A percentile compares a stretch with the other conserved stretches of the same genome.
Conservation (phyloP, 1,140 invertebrate species). For the Drosophila lacertosa region DNA sequence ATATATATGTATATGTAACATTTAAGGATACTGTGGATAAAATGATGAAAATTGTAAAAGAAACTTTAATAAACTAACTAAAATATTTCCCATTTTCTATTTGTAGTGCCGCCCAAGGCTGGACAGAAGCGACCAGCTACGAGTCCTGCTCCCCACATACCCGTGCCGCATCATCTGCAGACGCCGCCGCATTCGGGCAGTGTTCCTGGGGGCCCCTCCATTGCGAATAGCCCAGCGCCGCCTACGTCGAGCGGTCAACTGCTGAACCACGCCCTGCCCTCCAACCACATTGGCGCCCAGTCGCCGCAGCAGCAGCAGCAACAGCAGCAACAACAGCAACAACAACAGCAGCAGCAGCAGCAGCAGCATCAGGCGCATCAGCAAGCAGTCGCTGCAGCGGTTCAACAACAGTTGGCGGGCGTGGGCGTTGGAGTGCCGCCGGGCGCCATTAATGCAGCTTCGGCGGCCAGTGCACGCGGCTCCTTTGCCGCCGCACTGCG, state of each 20-base stretch:
- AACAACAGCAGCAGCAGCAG: slow-evolving; percentile 51
- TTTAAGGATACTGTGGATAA: no score
- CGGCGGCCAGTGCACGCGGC: slow-evolving; percentile 83
- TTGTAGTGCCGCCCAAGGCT: slow-evolving; percentile 80
- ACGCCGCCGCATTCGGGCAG: slow-evolving; percentile 65
- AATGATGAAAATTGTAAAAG: background rate
- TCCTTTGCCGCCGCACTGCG: slow-evolving; percentile 91
- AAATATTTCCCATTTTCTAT: slow-evolving; percentile 5
- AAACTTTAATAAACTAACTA: slow-evolving; percentile 4
- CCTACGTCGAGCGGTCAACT: slow-evolving; percentile 31
- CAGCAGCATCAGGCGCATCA: slow-evolving; percentile 78
- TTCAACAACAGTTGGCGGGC: slow-evolving; percentile 81
- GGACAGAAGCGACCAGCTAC: slow-evolving; percentile 82
- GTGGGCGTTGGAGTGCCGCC: slow-evolving; percentile 82
- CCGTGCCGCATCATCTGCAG: slow-evolving; percentile 80
- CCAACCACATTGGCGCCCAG: slow-evolving; percentile 74
- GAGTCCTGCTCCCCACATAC: slow-evolving; percentile 82
- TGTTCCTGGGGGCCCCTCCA: slow-evolving; percentile 36
- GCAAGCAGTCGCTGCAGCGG: slow-evolving; percentile 78
- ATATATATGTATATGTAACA: no score
- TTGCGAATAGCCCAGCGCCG: slow-evolving; percentile 53
- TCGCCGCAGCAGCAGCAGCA: slow-evolving; percentile 69
- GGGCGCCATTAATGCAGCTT: slow-evolving; percentile 84
- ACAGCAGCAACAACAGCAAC: slow-evolving; percentile 61
- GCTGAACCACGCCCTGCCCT: slow-evolving; percentile 72